Percentiles rank a stretch among this genome's conserved stretches.
Evolutionary conservation across 2,113 vertebrate species (phyloP).

Genomic region (Dermatemys mawii): DNA sequence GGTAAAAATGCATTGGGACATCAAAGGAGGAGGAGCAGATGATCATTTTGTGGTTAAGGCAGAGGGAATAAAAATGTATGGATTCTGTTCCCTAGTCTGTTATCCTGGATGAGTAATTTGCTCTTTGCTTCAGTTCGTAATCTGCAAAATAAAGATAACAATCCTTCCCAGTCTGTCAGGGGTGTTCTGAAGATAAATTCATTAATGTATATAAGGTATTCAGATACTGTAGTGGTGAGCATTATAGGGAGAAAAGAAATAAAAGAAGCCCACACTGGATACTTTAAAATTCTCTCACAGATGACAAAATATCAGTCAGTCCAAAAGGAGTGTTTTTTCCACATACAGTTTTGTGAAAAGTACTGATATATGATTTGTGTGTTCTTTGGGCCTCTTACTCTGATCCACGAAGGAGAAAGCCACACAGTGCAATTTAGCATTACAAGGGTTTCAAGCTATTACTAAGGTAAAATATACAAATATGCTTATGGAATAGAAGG

Average conservation of each 20-base stretch:
- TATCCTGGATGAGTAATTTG: background rate
- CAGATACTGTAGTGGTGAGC: background rate
- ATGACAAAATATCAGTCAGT: background rate
- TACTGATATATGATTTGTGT: background rate
- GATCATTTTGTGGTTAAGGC: too few relatives aligned
- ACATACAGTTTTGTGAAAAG: background rate
- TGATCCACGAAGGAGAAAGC: background rate
- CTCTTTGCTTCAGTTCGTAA: background rate
- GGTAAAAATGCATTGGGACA: too few relatives aligned
- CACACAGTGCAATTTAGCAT: too few relatives aligned
- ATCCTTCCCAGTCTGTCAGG: background rate
- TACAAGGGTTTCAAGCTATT: too few relatives aligned
- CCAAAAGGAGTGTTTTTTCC: background rate
- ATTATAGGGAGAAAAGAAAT: background rate
- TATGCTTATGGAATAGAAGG: background rate
- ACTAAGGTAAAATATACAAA: background rate
- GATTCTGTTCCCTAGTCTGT: too few relatives aligned
- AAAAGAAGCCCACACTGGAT: background rate
- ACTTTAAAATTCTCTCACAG: background rate
- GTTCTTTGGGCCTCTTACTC: background rate
- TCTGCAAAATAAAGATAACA: background rate
- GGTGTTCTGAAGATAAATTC: background rate
- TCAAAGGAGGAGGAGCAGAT: too few relatives aligned
- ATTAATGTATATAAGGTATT: too few relatives aligned
- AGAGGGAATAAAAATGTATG: too few relatives aligned